Percentiles rank a stretch among this genome's conserved stretches.
phyloP scores from a whole-genome alignment of 2,888 invertebrate species.

The Watsonalla binaria region DNA sequence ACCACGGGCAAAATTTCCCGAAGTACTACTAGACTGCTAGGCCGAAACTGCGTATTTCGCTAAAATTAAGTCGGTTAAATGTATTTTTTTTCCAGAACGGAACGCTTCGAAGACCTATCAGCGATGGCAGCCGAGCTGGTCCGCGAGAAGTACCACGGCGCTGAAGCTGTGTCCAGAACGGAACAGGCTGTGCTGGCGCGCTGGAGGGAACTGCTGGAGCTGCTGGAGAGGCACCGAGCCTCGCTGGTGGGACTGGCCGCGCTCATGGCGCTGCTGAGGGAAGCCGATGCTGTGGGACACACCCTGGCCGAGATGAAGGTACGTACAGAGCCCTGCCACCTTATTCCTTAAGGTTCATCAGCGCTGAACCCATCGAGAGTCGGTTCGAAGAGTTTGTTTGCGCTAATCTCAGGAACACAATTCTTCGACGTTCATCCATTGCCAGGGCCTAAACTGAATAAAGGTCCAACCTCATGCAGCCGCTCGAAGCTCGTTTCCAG shows the following conservation, averaged over 20 bases:
- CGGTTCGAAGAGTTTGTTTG: no score
- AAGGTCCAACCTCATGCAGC: no score
- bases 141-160: conserved; percentile 93
- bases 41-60: no score
- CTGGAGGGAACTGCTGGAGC: conserved; percentile 91
- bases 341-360: no score
- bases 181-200: conserved; percentile 89
- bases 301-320: conserved; percentile 92
- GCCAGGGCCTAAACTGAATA: no score
- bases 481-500: no score
- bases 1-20: no score
- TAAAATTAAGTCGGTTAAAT: background rate
- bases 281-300: conserved; percentile 92
- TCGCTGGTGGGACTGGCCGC: conserved; percentile 89
- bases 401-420: no score
- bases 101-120: conserved; percentile 95
- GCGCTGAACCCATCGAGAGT: no score
- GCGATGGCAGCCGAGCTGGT: conserved; percentile 96
- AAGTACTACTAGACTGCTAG: no score
- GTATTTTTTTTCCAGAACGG: conserved; percentile 78
- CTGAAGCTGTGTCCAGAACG: conserved; percentile 85
- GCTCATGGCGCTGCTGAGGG: conserved; percentile 92
- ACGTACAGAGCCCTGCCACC: no score
- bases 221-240: conserved; percentile 89
- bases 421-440: no score